Evolutionary conservation across 64 coral and sea anemone genomes (phyloP).

Genomic region (Porites lutea): DNA sequence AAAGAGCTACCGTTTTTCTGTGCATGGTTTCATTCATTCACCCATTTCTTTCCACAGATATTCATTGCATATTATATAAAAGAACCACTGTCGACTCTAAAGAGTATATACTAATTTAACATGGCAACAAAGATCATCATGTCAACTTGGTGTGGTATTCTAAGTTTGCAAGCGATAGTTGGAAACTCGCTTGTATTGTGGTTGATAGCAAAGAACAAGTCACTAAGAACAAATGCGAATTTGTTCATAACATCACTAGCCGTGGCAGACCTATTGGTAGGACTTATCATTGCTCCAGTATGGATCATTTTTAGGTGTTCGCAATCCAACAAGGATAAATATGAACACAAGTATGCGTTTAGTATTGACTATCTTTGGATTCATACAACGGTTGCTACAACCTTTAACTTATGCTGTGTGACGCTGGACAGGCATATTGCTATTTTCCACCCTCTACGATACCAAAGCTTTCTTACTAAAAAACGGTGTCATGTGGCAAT

Average conservation of each 20-base stretch:
- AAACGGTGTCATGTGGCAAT: neutral
- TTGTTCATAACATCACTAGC: neutral
- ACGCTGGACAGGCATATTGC: neutral
- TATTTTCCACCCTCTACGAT: neutral
- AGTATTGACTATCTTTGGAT: constrained; percentile 19
- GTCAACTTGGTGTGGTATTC: neutral
- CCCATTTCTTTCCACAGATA: too few species aligned
- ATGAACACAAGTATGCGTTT: neutral
- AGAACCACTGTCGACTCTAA: too few species aligned
- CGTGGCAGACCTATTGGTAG: neutral
- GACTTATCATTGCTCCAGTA: neutral
- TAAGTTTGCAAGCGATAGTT: neutral
- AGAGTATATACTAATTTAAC: neutral
- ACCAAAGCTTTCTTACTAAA: constrained; percentile 1
- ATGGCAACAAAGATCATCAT: neutral
- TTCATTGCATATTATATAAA: too few species aligned
- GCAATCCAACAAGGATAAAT: neutral
- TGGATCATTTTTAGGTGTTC: neutral
- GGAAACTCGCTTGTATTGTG: neutral
- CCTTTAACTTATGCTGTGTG: constrained; percentile 21
- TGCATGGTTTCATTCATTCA: too few species aligned
- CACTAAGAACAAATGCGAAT: constrained; percentile 13
- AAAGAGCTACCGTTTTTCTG: too few species aligned
- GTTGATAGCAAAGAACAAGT: neutral
- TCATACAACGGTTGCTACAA: constrained; percentile 8